Conservation (phyloP, 2,113 vertebrate species). For the Haplotaxodon microlepis region DNA sequence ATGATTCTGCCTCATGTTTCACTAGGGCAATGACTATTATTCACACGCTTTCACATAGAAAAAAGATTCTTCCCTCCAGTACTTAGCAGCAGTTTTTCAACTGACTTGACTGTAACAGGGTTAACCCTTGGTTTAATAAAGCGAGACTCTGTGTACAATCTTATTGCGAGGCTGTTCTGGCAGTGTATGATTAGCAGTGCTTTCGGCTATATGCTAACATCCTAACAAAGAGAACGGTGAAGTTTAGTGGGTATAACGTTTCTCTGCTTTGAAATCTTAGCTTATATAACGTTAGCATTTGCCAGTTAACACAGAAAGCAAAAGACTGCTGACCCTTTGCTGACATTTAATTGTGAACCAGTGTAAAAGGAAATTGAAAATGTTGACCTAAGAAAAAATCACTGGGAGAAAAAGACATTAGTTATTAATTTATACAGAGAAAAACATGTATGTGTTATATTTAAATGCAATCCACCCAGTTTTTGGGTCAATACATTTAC, state of each 20-base stretch:
- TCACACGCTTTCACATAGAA: neutral
- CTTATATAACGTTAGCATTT: neutral
- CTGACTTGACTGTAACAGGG: neutral
- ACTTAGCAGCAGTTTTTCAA: neutral
- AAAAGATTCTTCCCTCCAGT: neutral
- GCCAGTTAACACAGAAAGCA: neutral
- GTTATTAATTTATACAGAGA: neutral
- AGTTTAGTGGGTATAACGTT: neutral
- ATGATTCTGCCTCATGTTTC: neutral
- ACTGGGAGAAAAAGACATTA: neutral
- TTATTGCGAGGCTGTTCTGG: neutral
- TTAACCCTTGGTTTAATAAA: neutral
- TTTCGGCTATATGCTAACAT: neutral
- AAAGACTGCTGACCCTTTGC: neutral
- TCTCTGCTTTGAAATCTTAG: neutral
- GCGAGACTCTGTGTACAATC: neutral
- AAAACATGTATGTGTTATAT: neutral
- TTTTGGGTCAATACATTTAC: neutral
- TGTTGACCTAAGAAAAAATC: neutral
- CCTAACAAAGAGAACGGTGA: rapidly evolving
- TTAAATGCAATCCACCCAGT: neutral
- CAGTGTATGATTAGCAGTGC: neutral
- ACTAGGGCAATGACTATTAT: neutral
- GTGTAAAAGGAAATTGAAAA: neutral
- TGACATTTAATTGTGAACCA: neutral